phyloP scores from a whole-genome alignment of 2,113 vertebrate species.

The Neopipo cinnamomea region DNA sequence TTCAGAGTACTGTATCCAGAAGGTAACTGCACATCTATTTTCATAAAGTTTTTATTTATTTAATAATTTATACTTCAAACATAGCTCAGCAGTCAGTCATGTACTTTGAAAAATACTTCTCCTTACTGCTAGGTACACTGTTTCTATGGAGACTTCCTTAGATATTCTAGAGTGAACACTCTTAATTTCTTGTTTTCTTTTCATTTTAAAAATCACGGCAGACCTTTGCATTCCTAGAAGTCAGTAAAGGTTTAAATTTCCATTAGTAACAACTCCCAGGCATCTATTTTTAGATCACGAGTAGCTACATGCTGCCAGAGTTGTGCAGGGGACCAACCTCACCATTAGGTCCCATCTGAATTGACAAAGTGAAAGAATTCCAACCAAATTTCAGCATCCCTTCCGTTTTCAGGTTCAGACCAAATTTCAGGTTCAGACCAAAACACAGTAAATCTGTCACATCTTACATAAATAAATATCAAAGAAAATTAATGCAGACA shows the following conservation, averaged over 20 bases:
- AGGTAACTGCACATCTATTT: not conserved
- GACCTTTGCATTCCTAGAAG: not conserved
- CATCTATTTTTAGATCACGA: not conserved
- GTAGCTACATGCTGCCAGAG: not conserved
- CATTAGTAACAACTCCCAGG: not conserved
- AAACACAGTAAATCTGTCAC: not conserved
- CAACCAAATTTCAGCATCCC: too few relatives aligned
- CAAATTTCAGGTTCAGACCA: not conserved
- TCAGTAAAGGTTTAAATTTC: not conserved
- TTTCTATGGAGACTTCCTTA: constrained; percentile 30
- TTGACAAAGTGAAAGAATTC: not conserved
- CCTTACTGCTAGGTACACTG: not conserved
- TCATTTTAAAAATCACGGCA: not conserved
- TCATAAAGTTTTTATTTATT: not conserved
- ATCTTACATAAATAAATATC: not conserved
- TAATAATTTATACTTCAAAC: not conserved
- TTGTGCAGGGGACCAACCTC: not conserved
- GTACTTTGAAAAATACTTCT: not conserved
- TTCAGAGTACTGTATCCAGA: not conserved
- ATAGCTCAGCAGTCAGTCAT: not conserved
- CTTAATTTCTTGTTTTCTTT: not conserved
- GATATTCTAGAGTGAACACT: not conserved
- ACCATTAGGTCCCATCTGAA: not conserved
- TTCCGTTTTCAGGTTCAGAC: fast-evolving
- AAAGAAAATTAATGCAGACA: not conserved